Evolutionary conservation across 2,888 invertebrate species (phyloP).

Genomic region (Chorisops tibialis): DNA sequence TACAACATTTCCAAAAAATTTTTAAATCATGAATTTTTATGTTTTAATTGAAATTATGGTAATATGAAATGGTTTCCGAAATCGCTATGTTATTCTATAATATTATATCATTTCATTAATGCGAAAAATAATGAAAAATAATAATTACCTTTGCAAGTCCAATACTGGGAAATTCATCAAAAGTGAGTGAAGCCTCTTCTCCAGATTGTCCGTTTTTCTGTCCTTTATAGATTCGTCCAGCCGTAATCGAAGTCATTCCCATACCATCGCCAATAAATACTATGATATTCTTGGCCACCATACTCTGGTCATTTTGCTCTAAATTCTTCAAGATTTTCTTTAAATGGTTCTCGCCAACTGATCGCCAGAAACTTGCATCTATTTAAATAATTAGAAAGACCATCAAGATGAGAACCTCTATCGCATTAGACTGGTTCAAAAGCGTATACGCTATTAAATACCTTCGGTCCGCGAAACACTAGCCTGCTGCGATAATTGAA

Average conservation of each 20-base stretch:
- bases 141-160: constrained; percentile 60
- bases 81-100: no score
- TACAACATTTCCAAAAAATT: no score
- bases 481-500: no score
- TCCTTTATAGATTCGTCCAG: constrained; percentile 62
- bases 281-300: constrained; percentile 61
- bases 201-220: constrained; percentile 50
- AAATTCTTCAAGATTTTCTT: constrained; percentile 46
- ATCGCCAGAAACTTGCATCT: constrained; percentile 47
- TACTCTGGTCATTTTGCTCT: constrained; percentile 46
- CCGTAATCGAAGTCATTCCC: constrained; percentile 63
- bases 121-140: not conserved
- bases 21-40: no score
- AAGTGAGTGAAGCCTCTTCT: constrained; percentile 59
- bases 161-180: constrained; percentile 61
- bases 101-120: no score
- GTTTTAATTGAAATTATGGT: no score
- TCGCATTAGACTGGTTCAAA: no score
- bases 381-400: not conserved
- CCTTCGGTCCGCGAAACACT: no score
- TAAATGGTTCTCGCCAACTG: constrained; percentile 41
- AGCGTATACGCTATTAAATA: no score
- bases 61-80: no score
- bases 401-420: no score
- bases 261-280: constrained; percentile 68